Conservation (phyloP, 2,797 vertebrate genomes). For the Pagetopsis macropterus region DNA sequence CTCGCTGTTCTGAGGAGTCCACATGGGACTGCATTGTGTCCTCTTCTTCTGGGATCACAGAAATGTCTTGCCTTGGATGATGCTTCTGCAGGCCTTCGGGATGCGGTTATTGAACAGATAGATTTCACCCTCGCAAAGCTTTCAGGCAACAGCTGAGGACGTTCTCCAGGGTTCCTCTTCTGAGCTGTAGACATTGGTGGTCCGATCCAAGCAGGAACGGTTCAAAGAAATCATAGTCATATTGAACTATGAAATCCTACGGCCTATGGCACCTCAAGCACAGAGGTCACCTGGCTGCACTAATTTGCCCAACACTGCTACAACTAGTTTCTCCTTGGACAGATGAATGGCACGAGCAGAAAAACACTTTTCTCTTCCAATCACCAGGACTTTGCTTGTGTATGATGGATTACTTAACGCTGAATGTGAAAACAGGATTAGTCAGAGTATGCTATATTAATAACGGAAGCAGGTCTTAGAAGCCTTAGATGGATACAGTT, state of each 20-base stretch:
- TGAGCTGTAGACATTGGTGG: constrained; percentile 25
- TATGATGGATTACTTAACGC: not conserved
- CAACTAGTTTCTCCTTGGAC: constrained; percentile 34
- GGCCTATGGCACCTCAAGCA: constrained; percentile 36
- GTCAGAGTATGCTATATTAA: not conserved
- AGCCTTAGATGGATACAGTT: constrained; percentile 2
- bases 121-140: constrained; percentile 28
- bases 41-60: constrained; percentile 48
- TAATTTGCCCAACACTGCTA: constrained; percentile 45
- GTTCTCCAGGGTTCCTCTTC: constrained; percentile 50
- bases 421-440: constrained; percentile 11
- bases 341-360: constrained; percentile 23
- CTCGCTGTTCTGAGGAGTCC: constrained; percentile 19
- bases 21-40: constrained; percentile 29
- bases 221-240: constrained; percentile 53
- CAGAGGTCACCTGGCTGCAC: constrained; percentile 45
- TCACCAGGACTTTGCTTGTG: not conserved
- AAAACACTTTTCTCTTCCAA: constrained; percentile 13
- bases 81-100: constrained; percentile 44
- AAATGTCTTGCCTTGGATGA: constrained; percentile 38
- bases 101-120: constrained; percentile 50
- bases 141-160: constrained; percentile 42
- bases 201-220: constrained; percentile 56
- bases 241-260: constrained; percentile 65
- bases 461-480: not conserved